These are phyloP conservation scores for Megaceryle torquata DNA, from an alignment of 2,113 vertebrate genomes.

Conservation along the genomic window DNA sequence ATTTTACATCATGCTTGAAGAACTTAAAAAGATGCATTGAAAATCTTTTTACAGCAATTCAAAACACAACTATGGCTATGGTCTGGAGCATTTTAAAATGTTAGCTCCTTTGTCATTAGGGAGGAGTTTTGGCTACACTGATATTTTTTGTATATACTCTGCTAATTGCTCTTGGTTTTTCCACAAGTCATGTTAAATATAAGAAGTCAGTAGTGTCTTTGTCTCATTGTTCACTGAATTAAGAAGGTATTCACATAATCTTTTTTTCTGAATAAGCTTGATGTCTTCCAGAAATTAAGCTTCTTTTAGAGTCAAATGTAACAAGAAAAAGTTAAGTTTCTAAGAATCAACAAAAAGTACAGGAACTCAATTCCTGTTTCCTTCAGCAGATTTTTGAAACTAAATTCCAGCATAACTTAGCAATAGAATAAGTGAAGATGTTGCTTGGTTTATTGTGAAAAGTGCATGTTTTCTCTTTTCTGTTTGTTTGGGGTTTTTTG, in stretches of 20 bases:
- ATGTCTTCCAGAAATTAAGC: not conserved
- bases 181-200: not conserved
- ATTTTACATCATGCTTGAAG: not conserved
- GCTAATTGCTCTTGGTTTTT: not conserved
- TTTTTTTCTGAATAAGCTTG: not conserved
- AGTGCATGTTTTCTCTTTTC: not conserved
- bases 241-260: not conserved
- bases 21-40: not conserved
- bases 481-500: not conserved
- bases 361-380: not conserved
- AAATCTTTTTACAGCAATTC: not conserved
- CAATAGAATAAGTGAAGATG: not conserved
- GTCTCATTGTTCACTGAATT: not conserved
- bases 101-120: not conserved
- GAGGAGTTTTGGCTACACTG: not conserved
- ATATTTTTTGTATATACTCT: not conserved
- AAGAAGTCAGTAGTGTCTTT: not conserved
- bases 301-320: not conserved
- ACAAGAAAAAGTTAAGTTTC: not conserved
- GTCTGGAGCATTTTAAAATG: not conserved
- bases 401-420: not conserved
- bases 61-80: not conserved
- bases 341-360: not conserved
- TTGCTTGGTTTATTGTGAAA: not conserved
- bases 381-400: not conserved